Evolutionary conservation across 2,797 vertebrate species (phyloP).

Genomic region (Phyllotis vaccarum): DNA sequence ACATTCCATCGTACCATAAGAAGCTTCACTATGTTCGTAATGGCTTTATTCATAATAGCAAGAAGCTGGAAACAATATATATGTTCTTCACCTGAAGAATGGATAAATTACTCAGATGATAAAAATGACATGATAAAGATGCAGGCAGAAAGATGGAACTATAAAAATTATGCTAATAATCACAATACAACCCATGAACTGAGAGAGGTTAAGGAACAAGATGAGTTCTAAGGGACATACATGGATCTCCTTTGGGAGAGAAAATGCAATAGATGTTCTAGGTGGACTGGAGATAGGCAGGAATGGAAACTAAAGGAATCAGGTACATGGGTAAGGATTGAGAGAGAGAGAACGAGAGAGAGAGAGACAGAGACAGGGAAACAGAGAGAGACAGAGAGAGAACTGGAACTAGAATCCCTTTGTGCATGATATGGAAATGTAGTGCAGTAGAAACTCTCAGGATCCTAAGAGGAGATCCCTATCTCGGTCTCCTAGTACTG

Average conservation of each 20-base stretch:
- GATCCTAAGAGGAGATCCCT: background rate
- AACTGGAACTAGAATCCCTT: background rate
- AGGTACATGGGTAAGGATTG: accelerated
- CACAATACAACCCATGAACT: background rate
- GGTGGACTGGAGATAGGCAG: background rate
- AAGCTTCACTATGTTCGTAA: background rate
- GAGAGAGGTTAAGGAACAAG: background rate
- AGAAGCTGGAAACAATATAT: background rate
- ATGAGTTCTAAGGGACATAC: background rate
- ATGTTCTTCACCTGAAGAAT: background rate
- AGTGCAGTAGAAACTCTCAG: background rate
- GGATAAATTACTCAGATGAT: background rate
- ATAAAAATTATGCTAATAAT: background rate
- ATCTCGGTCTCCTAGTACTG: no score
- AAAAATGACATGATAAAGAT: no score
- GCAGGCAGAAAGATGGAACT: background rate
- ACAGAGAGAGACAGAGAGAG: no score
- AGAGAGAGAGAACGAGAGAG: no score
- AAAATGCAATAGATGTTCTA: background rate
- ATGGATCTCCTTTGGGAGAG: no score
- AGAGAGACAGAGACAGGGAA: background rate
- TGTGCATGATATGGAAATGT: background rate
- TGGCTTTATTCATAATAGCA: background rate
- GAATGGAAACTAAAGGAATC: background rate
- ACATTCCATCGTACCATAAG: background rate